Evolutionary conservation across 2,113 vertebrate species (phyloP).

Genomic region (Siniperca knerii): DNA sequence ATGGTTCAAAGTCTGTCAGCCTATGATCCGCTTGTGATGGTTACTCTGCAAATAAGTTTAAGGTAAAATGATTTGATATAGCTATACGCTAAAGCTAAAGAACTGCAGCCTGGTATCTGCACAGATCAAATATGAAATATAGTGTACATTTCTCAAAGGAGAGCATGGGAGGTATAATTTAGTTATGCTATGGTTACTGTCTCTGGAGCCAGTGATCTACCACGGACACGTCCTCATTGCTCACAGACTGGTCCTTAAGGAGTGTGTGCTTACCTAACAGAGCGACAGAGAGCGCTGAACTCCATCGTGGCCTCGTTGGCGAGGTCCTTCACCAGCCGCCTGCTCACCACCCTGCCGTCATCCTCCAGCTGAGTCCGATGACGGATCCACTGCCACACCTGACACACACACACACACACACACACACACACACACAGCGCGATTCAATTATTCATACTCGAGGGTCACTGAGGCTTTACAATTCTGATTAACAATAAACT

Average conservation of each 20-base stretch:
- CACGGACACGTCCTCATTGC: not conserved
- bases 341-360: slow-evolving; percentile 73
- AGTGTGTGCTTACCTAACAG: slow-evolving; percentile 62
- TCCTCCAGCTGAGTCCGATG: slow-evolving; percentile 82
- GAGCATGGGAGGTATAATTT: not conserved
- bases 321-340: slow-evolving; percentile 74
- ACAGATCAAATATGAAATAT: not conserved
- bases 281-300: slow-evolving; percentile 52
- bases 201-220: not conserved
- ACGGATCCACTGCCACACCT: slow-evolving; percentile 86
- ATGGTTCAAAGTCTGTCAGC: no score
- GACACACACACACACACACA: not conserved
- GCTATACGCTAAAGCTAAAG: not conserved
- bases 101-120: not conserved
- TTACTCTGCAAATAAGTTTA: no score
- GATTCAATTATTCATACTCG: not conserved
- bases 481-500: not conserved
- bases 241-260: not conserved
- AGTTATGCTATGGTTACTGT: not conserved
- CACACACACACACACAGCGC: not conserved
- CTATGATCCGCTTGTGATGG: no score
- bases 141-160: not conserved
- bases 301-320: slow-evolving; percentile 60
- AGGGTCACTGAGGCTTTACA: not conserved
- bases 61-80: not conserved